phyloP scores from a whole-genome alignment of 1,140 invertebrate genomes.

The Drosophila triauraria region DNA sequence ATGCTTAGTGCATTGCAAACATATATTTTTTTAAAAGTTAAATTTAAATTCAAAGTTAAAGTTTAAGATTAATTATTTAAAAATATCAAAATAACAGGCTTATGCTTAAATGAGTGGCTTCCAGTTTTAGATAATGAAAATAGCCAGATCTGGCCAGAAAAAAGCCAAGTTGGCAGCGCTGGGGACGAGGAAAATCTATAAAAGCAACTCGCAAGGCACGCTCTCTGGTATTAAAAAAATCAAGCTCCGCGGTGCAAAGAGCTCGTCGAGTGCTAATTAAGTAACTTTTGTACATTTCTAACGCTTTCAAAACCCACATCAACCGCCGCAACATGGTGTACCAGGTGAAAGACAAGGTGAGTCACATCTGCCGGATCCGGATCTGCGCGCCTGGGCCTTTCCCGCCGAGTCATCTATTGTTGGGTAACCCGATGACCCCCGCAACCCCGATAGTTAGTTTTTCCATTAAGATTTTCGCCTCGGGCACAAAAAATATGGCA shows the following conservation, averaged over 20 bases:
- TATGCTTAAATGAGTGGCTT: too few relatives aligned
- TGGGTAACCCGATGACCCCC: constrained; percentile 17
- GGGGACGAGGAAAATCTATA: constrained; percentile 7
- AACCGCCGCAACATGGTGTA: constrained; percentile 72
- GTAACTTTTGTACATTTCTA: constrained; percentile 55
- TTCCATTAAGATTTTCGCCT: constrained; percentile 1
- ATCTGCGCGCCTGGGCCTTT: not conserved
- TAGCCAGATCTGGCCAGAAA: too few relatives aligned
- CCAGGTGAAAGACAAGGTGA: constrained; percentile 73
- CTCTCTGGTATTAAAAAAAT: constrained; percentile 7
- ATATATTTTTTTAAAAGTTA: too few relatives aligned
- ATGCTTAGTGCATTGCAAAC: too few relatives aligned
- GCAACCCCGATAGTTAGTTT: not conserved
- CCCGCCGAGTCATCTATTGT: not conserved
- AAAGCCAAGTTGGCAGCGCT: too few relatives aligned
- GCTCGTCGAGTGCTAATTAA: constrained; percentile 57
- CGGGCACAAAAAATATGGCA: constrained; percentile 12
- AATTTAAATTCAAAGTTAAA: too few relatives aligned
- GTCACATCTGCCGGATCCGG: constrained; percentile 40
- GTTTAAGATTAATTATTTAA: too few relatives aligned
- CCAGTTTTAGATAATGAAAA: too few relatives aligned
- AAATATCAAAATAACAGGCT: too few relatives aligned
- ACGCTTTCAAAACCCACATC: constrained; percentile 31
- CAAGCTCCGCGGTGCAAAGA: constrained; percentile 29
- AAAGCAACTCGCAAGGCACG: constrained; percentile 10